phyloP scores from a whole-genome alignment of 2,797 vertebrate genomes.

The Chaenodraco wilsoni region DNA sequence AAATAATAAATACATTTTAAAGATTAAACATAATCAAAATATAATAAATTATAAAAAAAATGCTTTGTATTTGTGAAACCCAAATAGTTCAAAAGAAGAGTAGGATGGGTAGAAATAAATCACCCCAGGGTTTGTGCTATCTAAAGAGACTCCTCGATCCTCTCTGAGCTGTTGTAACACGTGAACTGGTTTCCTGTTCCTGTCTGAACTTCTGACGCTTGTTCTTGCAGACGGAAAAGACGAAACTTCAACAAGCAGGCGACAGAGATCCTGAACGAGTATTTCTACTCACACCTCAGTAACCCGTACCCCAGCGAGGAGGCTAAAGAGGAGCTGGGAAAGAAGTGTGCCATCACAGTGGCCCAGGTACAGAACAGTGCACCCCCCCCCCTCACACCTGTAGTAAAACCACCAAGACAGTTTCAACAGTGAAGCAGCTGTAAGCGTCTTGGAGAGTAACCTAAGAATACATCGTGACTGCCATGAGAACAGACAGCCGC shows the following conservation, averaged over 20 bases:
- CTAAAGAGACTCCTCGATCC: too few relatives aligned
- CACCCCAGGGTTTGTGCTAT: too few relatives aligned
- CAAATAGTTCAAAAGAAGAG: too few relatives aligned
- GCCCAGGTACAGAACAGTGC: conserved; percentile 88
- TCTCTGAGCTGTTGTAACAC: not conserved
- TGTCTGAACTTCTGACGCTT: not conserved
- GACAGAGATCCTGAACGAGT: conserved; percentile 99
- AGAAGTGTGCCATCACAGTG: conserved; percentile 98
- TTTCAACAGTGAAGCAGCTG: conserved; percentile 33
- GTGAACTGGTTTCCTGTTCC: not conserved
- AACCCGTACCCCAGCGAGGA: conserved; percentile 99
- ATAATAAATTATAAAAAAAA: too few relatives aligned
- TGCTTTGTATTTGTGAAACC: too few relatives aligned
- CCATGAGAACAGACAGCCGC: conserved; percentile 60
- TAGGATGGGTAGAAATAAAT: too few relatives aligned
- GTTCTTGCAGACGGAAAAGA: conserved; percentile 90
- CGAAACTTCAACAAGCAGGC: conserved; percentile 99
- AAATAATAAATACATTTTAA: too few relatives aligned
- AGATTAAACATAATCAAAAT: too few relatives aligned
- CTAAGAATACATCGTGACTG: conserved; percentile 54
- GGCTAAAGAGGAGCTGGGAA: conserved; percentile 99
- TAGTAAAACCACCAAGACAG: conserved; percentile 29
- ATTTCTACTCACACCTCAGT: conserved; percentile 99
- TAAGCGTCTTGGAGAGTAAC: conserved; percentile 51
- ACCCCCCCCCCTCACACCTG: conserved; percentile 33